Conservation (phyloP, 2,888 invertebrate species). For the Ectemnius continuus region DNA sequence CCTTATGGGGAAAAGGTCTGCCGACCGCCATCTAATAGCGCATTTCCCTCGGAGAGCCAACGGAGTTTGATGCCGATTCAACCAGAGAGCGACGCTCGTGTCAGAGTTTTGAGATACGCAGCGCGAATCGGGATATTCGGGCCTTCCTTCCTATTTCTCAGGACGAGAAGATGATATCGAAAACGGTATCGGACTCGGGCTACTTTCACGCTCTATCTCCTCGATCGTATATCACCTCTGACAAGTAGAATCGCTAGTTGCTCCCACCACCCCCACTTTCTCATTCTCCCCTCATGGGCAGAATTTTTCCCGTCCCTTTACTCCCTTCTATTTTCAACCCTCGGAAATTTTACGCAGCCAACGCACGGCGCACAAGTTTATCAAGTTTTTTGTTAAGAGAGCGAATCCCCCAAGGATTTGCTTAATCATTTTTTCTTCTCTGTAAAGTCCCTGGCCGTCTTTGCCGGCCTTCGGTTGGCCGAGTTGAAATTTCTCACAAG, state of each 20-base stretch:
- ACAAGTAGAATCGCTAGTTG: slow-evolving; percentile 38
- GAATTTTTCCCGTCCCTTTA: not conserved
- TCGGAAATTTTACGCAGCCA: not conserved
- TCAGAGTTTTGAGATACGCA: no score
- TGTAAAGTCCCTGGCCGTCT: no score
- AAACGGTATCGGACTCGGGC: no score
- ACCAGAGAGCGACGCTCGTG: not conserved
- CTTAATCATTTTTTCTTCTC: no score
- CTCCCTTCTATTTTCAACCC: not conserved
- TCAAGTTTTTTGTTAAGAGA: no score
- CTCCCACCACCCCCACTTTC: slow-evolving; percentile 1
- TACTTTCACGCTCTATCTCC: slow-evolving; percentile 27
- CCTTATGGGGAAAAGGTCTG: no score
- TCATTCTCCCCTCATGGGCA: slow-evolving; percentile 1
- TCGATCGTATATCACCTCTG: slow-evolving; percentile 33
- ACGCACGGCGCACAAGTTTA: no score
- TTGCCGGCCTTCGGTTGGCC: not conserved
- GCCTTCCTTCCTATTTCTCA: slow-evolving; percentile 22
- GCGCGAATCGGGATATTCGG: not conserved
- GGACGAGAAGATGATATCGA: slow-evolving; percentile 27
- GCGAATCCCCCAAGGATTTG: no score
- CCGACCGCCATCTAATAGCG: no score
- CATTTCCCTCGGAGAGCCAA: no score
- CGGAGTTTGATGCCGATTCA: no score
- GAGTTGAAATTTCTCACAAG: slow-evolving; percentile 49